Percentiles rank a stretch among this genome's conserved stretches.
phyloP scores from a whole-genome alignment of 2,113 vertebrate species.

The human (Homo sapiens) region GRCh38 chr15:46821501-46822000 shows the following conservation, averaged over 20 bases:
- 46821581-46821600: too few relatives aligned
- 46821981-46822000: not conserved
- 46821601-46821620: not conserved
- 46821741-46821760: not conserved
- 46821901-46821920: not conserved
- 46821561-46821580: too few relatives aligned
- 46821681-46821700: constrained; percentile 1
- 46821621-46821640: too few relatives aligned
- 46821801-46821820: not conserved
- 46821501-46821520: too few relatives aligned
- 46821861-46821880: not conserved
- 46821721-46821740: not conserved
- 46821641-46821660: not conserved
- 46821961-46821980: not conserved
- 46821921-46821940: not conserved
- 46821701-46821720: not conserved
- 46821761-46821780: not conserved
- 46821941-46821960: not conserved
- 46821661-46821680: not conserved
- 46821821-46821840: not conserved
- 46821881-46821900: not conserved
- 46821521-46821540: too few relatives aligned
- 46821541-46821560: too few relatives aligned
- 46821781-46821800: not conserved
- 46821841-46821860: not conserved